phyloP scores from a whole-genome alignment of 2,888 invertebrate species.

The Aphodius sticticus region DNA sequence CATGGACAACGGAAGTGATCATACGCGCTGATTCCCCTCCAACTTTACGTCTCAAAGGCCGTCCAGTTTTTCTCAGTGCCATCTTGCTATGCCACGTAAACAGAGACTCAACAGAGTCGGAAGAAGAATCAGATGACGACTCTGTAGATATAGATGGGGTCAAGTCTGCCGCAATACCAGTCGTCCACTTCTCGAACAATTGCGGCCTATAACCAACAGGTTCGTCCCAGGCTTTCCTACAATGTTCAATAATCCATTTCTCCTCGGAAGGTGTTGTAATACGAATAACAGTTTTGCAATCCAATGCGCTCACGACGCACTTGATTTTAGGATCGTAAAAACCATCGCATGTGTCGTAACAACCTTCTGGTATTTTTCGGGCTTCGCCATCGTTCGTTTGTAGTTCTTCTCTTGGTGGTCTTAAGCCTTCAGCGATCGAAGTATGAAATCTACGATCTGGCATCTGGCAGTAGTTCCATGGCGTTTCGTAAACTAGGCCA shows the following conservation, averaged over 20 bases:
- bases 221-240: conserved; percentile 67
- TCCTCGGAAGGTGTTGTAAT: conserved; percentile 65
- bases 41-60: neutral
- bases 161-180: neutral
- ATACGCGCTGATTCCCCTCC: neutral
- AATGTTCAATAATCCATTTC: conserved; percentile 71
- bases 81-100: neutral
- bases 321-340: conserved; percentile 67
- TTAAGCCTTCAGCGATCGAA: conserved; percentile 65
- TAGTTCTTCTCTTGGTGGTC: conserved; percentile 70
- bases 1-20: neutral
- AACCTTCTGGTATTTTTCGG: conserved; percentile 66
- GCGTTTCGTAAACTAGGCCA: conserved; percentile 29
- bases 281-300: conserved; percentile 55
- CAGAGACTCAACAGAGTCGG: neutral
- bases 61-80: neutral
- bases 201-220: conserved; percentile 64
- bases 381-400: conserved; percentile 68
- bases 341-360: conserved; percentile 79
- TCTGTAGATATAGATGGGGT: neutral
- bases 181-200: conserved; percentile 65
- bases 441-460: conserved; percentile 58
- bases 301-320: conserved; percentile 58
- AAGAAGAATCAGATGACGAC: neutral
- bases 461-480: conserved; percentile 32